phyloP scores from a whole-genome alignment of 2,113 vertebrate species.

The Apaloderma vittatum region DNA sequence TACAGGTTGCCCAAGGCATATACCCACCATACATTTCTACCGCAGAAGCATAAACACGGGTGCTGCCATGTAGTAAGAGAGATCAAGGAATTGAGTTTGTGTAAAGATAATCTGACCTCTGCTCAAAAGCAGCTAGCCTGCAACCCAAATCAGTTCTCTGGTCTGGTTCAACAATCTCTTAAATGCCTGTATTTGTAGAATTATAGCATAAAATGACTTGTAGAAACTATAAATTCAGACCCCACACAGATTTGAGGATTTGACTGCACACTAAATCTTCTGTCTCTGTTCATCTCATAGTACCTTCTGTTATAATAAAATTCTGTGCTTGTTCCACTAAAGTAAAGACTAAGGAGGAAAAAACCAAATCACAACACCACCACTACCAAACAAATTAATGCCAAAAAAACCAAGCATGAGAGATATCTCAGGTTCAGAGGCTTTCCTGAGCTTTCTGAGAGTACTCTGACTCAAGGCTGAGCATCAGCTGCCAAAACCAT shows the following conservation, averaged over 20 bases:
- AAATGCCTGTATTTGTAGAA: background rate
- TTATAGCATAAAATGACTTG: background rate
- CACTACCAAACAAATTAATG: background rate
- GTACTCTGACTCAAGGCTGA: background rate
- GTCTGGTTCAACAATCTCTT: background rate
- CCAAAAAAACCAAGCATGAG: background rate
- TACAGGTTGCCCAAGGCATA: background rate
- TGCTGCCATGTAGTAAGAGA: background rate
- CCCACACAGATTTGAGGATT: background rate
- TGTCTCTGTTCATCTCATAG: background rate
- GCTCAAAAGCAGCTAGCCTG: background rate
- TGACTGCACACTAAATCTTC: background rate
- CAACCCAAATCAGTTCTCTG: background rate
- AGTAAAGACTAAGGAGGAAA: background rate
- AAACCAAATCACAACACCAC: background rate
- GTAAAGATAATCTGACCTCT: background rate
- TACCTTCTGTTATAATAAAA: background rate
- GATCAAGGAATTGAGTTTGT: background rate
- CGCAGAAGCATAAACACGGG: background rate
- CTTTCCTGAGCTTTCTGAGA: background rate
- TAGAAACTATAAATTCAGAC: background rate
- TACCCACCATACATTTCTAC: background rate
- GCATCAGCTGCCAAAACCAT: background rate
- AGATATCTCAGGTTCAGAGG: background rate
- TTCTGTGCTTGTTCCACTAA: background rate